Evolutionary conservation across 2,888 invertebrate species (phyloP).

Genomic region (Silvanus unidentatus): DNA sequence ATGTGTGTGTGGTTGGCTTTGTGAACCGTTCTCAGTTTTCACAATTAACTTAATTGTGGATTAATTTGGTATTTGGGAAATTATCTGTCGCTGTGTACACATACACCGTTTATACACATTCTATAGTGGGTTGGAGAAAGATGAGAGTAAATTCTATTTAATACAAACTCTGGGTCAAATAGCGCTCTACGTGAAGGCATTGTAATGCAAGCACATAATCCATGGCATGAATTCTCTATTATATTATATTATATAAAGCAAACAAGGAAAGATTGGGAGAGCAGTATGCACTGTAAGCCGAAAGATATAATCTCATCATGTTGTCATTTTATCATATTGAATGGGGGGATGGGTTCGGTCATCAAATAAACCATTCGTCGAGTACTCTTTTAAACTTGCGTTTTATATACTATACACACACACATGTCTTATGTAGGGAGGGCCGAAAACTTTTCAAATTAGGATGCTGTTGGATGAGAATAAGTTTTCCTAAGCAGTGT

Average conservation of each 20-base stretch:
- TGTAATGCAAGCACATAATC: constrained; percentile 20
- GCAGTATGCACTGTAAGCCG: constrained; percentile 1
- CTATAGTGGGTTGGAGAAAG: no score
- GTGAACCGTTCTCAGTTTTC: no score
- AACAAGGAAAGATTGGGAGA: no score
- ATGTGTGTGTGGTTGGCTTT: no score
- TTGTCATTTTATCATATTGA: constrained; percentile 5
- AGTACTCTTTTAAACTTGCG: not conserved
- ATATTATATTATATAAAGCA: constrained; percentile 2
- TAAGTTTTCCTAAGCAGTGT: not conserved
- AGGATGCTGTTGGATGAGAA: not conserved
- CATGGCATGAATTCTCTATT: not conserved
- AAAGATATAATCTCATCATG: constrained; percentile 5
- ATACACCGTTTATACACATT: no score
- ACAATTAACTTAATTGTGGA: no score
- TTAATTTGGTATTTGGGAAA: no score
- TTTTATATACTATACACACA: no score
- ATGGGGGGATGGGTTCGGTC: not conserved
- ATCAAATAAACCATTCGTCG: not conserved
- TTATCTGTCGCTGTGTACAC: no score
- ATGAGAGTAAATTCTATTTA: constrained; percentile 18
- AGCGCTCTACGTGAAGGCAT: constrained; percentile 23
- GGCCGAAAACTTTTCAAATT: not conserved
- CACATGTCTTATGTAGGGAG: no score
- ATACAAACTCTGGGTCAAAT: constrained; percentile 18